A percentile compares a stretch with the other conserved stretches of the same genome.
These are phyloP conservation scores for Anorthoa munda DNA, from an alignment of 2,888 invertebrate genomes.

Conservation along the genomic window DNA sequence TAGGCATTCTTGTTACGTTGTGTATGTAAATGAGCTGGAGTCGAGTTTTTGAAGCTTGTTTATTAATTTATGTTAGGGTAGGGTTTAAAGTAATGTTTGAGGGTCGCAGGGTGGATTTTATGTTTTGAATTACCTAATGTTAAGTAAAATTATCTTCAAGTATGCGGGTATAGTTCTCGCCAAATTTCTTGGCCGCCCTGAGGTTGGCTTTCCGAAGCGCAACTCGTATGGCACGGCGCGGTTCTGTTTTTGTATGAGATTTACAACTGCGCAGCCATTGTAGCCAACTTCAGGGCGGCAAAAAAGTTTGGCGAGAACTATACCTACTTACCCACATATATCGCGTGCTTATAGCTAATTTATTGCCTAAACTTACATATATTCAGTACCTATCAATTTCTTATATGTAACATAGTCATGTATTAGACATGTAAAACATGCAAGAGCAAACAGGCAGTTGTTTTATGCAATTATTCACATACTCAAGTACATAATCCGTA, in stretches of 20 bases:
- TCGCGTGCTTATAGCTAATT: background rate
- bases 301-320: too few species aligned
- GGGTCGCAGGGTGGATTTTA: background rate
- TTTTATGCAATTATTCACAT: background rate
- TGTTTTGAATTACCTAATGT: background rate
- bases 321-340: too few species aligned
- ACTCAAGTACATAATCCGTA: background rate
- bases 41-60: constrained; percentile 32
- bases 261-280: too few species aligned
- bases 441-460: background rate
- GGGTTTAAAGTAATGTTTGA: constrained; percentile 1
- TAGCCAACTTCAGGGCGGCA: too few species aligned
- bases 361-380: background rate
- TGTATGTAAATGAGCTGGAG: constrained; percentile 50
- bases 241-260: too few species aligned
- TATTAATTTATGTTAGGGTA: constrained; percentile 24
- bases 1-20: constrained; percentile 36
- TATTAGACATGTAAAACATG: background rate
- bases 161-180: too few species aligned
- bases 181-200: too few species aligned
- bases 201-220: too few species aligned
- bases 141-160: background rate
- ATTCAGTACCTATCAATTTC: background rate
- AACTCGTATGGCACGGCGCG: too few species aligned
- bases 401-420: background rate